phyloP scores from a whole-genome alignment of 2,797 vertebrate species.

The Salmo trutta region DNA sequence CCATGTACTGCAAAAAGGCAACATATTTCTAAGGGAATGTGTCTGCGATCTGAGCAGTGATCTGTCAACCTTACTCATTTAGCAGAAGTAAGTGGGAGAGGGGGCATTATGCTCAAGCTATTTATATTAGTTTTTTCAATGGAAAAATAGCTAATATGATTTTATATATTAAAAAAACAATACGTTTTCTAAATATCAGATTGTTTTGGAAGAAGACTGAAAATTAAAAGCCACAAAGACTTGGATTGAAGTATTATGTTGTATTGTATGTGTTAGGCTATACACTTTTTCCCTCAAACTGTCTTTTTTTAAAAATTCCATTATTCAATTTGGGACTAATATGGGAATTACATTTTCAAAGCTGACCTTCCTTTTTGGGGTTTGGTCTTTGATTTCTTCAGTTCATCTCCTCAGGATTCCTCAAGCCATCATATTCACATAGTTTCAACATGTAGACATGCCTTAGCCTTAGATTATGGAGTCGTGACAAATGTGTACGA shows the following conservation, averaged over 20 bases:
- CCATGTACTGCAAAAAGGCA: slow-evolving; percentile 91
- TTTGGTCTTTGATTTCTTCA: slow-evolving; percentile 70
- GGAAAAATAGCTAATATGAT: not conserved
- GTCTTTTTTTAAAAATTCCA: slow-evolving; percentile 62
- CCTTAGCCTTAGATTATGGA: slow-evolving; percentile 52
- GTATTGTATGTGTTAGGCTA: not conserved
- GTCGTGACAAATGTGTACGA: slow-evolving; percentile 43
- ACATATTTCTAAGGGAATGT: slow-evolving; percentile 79
- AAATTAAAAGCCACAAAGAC: slow-evolving; percentile 21
- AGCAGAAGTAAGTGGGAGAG: slow-evolving; percentile 75
- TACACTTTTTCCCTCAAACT: slow-evolving; percentile 63
- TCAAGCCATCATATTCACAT: slow-evolving; percentile 69
- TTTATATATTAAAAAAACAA: not conserved
- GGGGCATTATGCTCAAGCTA: slow-evolving; percentile 61
- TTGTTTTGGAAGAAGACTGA: slow-evolving; percentile 2
- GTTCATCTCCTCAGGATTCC: slow-evolving; percentile 77
- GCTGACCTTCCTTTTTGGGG: slow-evolving; percentile 74
- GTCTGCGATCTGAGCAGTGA: slow-evolving; percentile 90
- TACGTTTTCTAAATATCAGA: slow-evolving; percentile 4
- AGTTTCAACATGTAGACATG: slow-evolving; percentile 64
- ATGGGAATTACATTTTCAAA: slow-evolving; percentile 80
- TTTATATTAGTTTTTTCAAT: slow-evolving; percentile 50
- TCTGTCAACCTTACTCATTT: slow-evolving; percentile 91
- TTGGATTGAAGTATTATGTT: slow-evolving; percentile 31
- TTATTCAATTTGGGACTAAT: slow-evolving; percentile 70